Evolutionary conservation across 2,797 vertebrate genomes (phyloP).

Genomic region (Premnoplex brunnescens): DNA sequence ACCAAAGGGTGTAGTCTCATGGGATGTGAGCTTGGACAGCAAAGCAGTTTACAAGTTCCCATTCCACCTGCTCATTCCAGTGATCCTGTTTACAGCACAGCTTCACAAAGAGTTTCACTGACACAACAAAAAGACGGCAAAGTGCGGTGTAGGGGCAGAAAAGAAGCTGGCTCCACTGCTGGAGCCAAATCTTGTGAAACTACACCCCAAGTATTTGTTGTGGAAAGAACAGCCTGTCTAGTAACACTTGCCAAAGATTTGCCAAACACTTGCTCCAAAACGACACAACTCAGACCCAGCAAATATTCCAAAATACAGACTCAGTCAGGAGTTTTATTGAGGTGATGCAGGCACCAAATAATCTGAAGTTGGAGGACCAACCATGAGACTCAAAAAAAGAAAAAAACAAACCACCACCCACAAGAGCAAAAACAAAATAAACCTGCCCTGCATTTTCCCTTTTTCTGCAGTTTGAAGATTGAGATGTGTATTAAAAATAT

Average conservation of each 20-base stretch:
- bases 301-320: background rate
- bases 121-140: constrained; percentile 24
- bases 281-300: background rate
- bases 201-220: background rate
- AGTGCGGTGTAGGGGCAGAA: background rate
- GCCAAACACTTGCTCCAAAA: constrained; percentile 1
- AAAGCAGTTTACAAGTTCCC: constrained; percentile 2
- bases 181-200: constrained; percentile 27
- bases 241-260: background rate
- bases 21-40: background rate
- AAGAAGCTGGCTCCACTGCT: background rate
- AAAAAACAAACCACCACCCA: background rate
- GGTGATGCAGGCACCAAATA: background rate
- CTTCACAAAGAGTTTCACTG: constrained; percentile 32
- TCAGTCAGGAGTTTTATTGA: background rate
- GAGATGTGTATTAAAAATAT: background rate
- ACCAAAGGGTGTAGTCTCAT: constrained; percentile 30
- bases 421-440: background rate
- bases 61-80: constrained; percentile 5
- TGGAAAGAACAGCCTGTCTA: background rate
- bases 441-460: background rate
- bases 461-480: background rate
- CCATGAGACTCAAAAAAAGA: background rate
- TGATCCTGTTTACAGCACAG: background rate
- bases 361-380: background rate